A percentile compares a stretch with the other conserved stretches of the same genome.
phyloP scores from a whole-genome alignment of 1,140 invertebrate species.

The Whitmania pigra region DNA sequence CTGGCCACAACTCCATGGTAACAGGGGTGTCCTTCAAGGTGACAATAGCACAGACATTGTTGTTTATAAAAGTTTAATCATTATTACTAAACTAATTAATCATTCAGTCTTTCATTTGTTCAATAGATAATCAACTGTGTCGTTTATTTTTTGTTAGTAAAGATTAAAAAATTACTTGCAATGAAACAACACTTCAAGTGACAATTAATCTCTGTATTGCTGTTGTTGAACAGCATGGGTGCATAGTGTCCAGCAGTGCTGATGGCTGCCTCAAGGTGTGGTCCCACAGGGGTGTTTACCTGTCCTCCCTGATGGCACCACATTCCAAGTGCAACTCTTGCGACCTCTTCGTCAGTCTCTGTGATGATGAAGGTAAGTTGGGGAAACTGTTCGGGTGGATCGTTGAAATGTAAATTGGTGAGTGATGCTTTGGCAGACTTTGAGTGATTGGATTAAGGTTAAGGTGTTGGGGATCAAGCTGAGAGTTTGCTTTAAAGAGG shows the following conservation, averaged over 20 bases:
- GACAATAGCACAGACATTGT: background rate
- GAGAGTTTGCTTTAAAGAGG: too few species aligned
- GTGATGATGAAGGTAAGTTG: conserved; percentile 17
- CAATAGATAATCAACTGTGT: too few species aligned
- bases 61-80: too few species aligned
- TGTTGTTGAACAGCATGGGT: conserved; percentile 32
- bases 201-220: too few species aligned
- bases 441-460: too few species aligned
- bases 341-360: conserved; percentile 34
- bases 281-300: conserved; percentile 39
- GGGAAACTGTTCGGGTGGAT: background rate
- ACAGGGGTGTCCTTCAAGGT: conserved; percentile 36
- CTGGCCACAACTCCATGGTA: conserved; percentile 38
- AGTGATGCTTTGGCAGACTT: background rate
- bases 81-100: too few species aligned
- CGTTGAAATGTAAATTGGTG: background rate
- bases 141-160: too few species aligned
- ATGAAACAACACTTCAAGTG: too few species aligned
- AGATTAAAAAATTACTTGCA: too few species aligned
- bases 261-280: conserved; percentile 39
- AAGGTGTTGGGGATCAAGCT: background rate
- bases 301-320: conserved; percentile 41
- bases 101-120: too few species aligned
- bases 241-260: conserved; percentile 35
- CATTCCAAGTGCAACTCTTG: conserved; percentile 35